phyloP scores from a whole-genome alignment of 2,797 vertebrate genomes.

The Kryptopterus vitreolus region DNA sequence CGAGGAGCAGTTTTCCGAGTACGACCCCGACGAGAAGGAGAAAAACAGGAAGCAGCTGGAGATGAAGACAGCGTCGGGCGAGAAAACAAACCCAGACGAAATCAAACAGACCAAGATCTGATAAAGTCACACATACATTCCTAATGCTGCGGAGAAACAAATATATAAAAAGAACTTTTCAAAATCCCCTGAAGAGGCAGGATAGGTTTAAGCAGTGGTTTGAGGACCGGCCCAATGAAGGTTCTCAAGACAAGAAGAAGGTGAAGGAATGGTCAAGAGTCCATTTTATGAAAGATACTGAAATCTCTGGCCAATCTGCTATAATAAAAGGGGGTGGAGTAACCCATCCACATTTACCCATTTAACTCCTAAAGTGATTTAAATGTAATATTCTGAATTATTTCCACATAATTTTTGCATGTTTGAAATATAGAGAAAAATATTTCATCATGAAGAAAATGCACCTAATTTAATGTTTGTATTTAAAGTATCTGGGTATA shows the following conservation, averaged over 20 bases:
- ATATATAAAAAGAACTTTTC: background rate
- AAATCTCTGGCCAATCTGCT: background rate
- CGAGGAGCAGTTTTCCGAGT: slow-evolving; percentile 76
- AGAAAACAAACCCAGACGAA: background rate
- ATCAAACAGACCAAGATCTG: slow-evolving; percentile 62
- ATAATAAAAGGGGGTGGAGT: background rate
- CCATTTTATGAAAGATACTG: background rate
- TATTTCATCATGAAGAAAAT: slow-evolving; percentile 21
- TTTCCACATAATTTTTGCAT: background rate
- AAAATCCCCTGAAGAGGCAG: background rate
- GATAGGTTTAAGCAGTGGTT: background rate
- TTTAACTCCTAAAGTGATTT: slow-evolving; percentile 1
- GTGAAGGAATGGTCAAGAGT: background rate
- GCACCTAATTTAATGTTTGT: slow-evolving; percentile 56
- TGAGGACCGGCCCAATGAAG: background rate
- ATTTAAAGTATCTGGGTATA: slow-evolving; percentile 59
- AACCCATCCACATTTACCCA: background rate
- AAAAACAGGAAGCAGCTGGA: slow-evolving; percentile 56
- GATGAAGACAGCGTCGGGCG: slow-evolving; percentile 46
- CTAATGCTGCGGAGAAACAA: background rate
- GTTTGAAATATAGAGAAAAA: background rate
- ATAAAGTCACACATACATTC: slow-evolving; percentile 14
- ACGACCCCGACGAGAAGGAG: slow-evolving; percentile 63
- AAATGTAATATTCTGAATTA: slow-evolving; percentile 33
- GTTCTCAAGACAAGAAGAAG: background rate